These are phyloP conservation scores for Eupleurogrammus muticus DNA, from an alignment of 2,797 vertebrate species.

Conservation along the genomic window DNA sequence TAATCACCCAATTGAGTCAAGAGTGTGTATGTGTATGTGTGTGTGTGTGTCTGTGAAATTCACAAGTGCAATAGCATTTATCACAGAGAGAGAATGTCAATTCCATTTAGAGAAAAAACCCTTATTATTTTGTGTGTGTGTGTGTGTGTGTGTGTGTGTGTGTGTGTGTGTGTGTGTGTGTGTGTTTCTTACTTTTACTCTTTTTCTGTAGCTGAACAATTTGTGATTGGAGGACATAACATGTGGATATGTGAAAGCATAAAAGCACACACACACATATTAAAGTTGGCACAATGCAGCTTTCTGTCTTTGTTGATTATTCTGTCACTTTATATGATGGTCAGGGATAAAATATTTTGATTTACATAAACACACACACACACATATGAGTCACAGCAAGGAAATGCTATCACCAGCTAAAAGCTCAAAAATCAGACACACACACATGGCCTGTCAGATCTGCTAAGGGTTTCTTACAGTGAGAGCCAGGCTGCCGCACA, in stretches of 20 bases:
- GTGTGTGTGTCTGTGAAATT: constrained; percentile 13
- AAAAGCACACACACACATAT: constrained; percentile 12
- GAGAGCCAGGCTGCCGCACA: constrained; percentile 31
- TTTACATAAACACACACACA: constrained; percentile 40
- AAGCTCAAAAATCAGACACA: constrained; percentile 50
- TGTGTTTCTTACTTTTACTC: no score
- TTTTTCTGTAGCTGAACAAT: neutral
- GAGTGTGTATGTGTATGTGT: constrained; percentile 22
- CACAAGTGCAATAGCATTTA: constrained; percentile 52
- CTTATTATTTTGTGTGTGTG: constrained; percentile 1
- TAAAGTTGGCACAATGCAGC: constrained; percentile 31
- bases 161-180: neutral
- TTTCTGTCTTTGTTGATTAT: constrained; percentile 53
- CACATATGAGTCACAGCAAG: constrained; percentile 38
- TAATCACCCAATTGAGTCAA: constrained; percentile 72
- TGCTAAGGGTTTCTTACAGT: constrained; percentile 51
- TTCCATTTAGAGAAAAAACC: constrained; percentile 36
- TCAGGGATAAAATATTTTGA: constrained; percentile 64
- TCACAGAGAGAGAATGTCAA: constrained; percentile 43
- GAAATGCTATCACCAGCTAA: constrained; percentile 64
- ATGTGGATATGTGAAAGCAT: constrained; percentile 3
- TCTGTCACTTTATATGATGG: constrained; percentile 61
- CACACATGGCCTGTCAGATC: constrained; percentile 35
- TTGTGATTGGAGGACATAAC: constrained; percentile 22
- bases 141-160: neutral